These are phyloP conservation scores for Scolopax rusticola DNA, from an alignment of 2,797 vertebrate species.

Conservation along the genomic window DNA sequence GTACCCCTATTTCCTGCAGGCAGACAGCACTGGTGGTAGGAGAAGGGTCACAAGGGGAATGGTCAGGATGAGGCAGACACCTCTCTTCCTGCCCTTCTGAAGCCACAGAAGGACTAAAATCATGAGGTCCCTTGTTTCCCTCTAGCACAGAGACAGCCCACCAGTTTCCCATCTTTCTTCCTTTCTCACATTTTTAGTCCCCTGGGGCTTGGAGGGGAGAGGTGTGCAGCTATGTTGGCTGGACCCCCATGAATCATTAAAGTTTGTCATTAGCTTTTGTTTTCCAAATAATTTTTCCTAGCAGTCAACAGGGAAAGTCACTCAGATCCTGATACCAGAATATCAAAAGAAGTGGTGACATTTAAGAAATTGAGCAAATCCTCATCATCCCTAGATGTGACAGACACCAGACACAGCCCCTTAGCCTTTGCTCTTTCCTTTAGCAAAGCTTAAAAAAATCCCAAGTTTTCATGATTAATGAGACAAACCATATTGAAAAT, in stretches of 20 bases:
- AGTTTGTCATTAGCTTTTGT: not conserved
- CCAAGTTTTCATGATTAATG: not conserved
- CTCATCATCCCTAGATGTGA: not conserved
- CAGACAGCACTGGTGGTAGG: not conserved
- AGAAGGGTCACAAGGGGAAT: not conserved
- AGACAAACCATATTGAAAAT: not conserved
- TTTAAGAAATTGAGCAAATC: constrained; percentile 30
- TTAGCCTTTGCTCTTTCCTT: not conserved
- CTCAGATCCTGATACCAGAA: not conserved
- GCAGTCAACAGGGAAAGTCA: not conserved
- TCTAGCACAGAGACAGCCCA: accelerated
- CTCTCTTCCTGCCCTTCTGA: not conserved
- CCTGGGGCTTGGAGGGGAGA: not conserved
- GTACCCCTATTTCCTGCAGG: accelerated
- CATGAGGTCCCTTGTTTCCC: not conserved
- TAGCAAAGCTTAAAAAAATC: not conserved
- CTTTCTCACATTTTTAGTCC: not conserved
- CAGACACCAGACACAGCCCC: not conserved
- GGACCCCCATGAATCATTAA: not conserved
- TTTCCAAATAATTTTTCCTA: not conserved
- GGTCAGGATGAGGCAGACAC: not conserved
- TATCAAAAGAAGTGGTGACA: not conserved
- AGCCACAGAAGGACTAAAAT: not conserved
- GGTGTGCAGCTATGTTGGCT: not conserved
- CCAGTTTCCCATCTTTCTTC: not conserved